A percentile compares a stretch with the other conserved stretches of the same genome.
Evolutionary conservation across 2,113 vertebrate genomes (phyloP).

Genomic region (Bungarus multicinctus): DNA sequence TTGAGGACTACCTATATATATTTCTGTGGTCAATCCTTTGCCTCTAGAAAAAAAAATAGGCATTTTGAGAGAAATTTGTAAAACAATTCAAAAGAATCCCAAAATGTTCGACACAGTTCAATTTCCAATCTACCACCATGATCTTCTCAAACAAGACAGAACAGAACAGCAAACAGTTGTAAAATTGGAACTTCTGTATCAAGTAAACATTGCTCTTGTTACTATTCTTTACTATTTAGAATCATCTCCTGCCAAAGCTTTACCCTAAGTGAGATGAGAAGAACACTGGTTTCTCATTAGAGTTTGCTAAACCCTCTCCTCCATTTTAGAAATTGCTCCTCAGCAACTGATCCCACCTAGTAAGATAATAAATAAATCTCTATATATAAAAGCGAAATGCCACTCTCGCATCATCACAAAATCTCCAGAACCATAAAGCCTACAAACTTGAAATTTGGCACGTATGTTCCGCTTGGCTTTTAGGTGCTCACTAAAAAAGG

Average conservation of each 20-base stretch:
- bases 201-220: not conserved
- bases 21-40: not conserved
- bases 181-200: not conserved
- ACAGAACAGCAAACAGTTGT: not conserved
- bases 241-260: not conserved
- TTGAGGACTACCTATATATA: not conserved
- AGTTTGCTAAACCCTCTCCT: not conserved
- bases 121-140: not conserved
- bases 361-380: not conserved
- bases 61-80: not conserved
- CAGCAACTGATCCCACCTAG: not conserved
- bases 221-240: not conserved
- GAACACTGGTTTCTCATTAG: not conserved
- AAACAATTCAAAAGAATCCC: not conserved
- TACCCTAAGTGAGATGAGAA: constrained; percentile 5
- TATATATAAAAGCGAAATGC: too few species aligned
- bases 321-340: not conserved
- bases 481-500: too few species aligned
- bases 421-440: too few species aligned
- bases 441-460: too few species aligned
- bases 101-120: not conserved
- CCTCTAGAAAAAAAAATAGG: not conserved
- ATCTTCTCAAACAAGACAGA: not conserved
- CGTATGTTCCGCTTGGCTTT: too few species aligned
- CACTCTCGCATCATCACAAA: too few species aligned